Evolutionary conservation across 2,113 vertebrate species (phyloP).

Genomic region (Scalopus aquaticus): DNA sequence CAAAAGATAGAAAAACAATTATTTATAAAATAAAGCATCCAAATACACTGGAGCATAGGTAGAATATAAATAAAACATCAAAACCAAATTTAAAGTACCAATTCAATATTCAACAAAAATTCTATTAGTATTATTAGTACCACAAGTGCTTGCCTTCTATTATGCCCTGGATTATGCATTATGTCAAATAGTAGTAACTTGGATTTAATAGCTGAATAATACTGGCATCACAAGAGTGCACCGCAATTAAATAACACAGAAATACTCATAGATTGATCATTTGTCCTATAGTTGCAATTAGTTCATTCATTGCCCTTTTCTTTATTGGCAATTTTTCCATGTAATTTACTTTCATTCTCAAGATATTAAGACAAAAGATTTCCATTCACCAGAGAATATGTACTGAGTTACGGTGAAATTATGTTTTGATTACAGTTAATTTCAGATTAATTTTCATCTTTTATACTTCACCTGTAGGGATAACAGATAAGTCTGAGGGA

Average conservation of each 20-base stretch:
- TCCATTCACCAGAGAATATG: constrained; percentile 26
- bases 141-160: neutral
- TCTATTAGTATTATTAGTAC: neutral
- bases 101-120: neutral
- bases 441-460: constrained; percentile 48
- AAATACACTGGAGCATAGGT: neutral
- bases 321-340: constrained; percentile 8
- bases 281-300: neutral
- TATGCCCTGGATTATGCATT: neutral
- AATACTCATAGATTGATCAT: constrained; percentile 44
- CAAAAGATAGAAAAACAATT: neutral
- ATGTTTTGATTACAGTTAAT: constrained; percentile 55
- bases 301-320: neutral
- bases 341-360: constrained; percentile 55
- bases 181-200: constrained; percentile 1
- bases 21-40: neutral
- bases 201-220: constrained; percentile 28
- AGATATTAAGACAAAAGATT: constrained; percentile 45
- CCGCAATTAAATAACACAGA: constrained; percentile 19
- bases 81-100: neutral
- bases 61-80: constrained; percentile 12
- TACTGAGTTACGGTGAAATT: constrained; percentile 15
- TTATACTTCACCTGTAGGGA: neutral
- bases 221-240: neutral
- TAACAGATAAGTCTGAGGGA: neutral